These are phyloP conservation scores for Diaperis boleti DNA, from an alignment of 2,888 invertebrate species.

Conservation along the genomic window DNA sequence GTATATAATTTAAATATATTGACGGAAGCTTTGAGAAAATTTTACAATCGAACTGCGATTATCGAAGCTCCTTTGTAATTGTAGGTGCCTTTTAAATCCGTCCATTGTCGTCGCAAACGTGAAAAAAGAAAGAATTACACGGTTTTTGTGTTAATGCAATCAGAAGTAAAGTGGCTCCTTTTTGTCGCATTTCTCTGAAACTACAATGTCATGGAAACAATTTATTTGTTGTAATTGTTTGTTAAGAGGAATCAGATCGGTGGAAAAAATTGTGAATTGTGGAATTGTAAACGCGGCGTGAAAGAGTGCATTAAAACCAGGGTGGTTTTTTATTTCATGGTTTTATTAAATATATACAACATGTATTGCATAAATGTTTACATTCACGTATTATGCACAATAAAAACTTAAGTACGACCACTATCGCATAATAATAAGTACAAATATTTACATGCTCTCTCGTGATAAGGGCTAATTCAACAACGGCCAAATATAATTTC, in stretches of 20 bases:
- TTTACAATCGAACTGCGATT: neutral
- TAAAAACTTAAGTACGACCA: constrained; percentile 27
- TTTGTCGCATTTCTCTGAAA: constrained; percentile 24
- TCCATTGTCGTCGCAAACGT: constrained; percentile 24
- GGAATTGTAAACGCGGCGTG: no score
- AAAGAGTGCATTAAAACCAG: constrained; percentile 13
- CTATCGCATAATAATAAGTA: constrained; percentile 31
- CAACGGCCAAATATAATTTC: constrained; percentile 42
- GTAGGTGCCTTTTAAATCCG: constrained; percentile 22
- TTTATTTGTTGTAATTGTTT: constrained; percentile 40
- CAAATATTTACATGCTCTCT: constrained; percentile 44
- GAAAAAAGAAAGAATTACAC: constrained; percentile 17
- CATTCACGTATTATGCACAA: constrained; percentile 40
- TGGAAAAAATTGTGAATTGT: constrained; percentile 9
- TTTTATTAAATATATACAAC: constrained; percentile 42
- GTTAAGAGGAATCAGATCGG: constrained; percentile 15
- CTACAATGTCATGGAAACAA: constrained; percentile 41
- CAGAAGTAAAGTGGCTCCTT: constrained; percentile 28
- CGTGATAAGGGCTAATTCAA: constrained; percentile 44
- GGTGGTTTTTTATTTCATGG: constrained; percentile 6
- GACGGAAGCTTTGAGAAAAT: constrained; percentile 4
- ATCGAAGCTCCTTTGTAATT: constrained; percentile 17
- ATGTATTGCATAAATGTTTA: constrained; percentile 37
- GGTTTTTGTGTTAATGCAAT: constrained; percentile 36
- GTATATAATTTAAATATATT: constrained; percentile 3